Percentiles rank a stretch among this genome's conserved stretches.
Evolutionary conservation across 2,888 invertebrate genomes (phyloP).

Genomic region (Pegoplata infirma): DNA sequence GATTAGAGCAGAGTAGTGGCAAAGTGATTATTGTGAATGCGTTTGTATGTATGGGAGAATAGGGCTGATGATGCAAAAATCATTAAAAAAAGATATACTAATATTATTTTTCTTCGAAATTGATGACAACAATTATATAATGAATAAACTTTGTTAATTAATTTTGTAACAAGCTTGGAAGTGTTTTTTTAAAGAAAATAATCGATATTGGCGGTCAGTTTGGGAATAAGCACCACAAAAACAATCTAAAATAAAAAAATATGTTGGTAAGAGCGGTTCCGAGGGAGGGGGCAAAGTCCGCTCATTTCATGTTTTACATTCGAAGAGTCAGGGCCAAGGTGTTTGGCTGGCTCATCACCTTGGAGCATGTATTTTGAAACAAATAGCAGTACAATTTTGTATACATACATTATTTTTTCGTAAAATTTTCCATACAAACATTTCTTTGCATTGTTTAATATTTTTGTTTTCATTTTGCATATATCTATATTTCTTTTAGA

Average conservation of each 20-base stretch:
- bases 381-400: background rate
- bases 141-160: background rate
- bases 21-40: background rate
- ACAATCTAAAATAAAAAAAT: background rate
- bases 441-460: slow-evolving; percentile 5
- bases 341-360: background rate
- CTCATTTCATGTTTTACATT: slow-evolving; percentile 6
- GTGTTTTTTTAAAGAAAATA: too few species aligned
- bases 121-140: slow-evolving; percentile 33
- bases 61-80: slow-evolving; percentile 40
- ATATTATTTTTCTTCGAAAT: slow-evolving; percentile 1
- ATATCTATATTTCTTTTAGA: too few species aligned
- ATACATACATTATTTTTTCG: too few species aligned
- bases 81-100: background rate
- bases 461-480: slow-evolving; percentile 11
- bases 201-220: background rate
- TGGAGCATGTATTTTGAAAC: slow-evolving; percentile 11
- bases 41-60: background rate
- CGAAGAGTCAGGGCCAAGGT: slow-evolving; percentile 20
- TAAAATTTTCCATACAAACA: too few species aligned
- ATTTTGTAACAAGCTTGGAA: background rate
- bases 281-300: background rate
- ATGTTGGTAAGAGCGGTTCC: background rate
- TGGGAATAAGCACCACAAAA: background rate
- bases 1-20: background rate